phyloP scores from a whole-genome alignment of 1,140 invertebrate genomes.

The Diabrotica undecimpunctata region DNA sequence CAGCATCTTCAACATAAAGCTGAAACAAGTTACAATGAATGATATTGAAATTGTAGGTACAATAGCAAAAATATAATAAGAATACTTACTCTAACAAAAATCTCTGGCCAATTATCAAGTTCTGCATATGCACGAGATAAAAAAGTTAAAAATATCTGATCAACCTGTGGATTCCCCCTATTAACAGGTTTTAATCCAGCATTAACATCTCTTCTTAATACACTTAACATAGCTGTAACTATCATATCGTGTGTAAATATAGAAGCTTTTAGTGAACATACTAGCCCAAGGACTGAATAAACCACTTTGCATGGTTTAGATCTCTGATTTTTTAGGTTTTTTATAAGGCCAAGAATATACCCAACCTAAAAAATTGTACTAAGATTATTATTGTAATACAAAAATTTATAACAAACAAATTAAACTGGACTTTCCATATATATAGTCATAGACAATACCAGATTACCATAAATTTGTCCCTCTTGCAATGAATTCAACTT shows the following conservation, averaged over 20 bases:
- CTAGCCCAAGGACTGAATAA: slow-evolving; percentile 73
- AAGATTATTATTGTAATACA: no score
- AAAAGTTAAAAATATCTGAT: slow-evolving; percentile 82
- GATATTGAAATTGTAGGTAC: neutral
- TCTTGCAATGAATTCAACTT: no score
- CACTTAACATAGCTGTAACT: slow-evolving; percentile 73
- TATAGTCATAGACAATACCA: no score
- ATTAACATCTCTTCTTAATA: slow-evolving; percentile 75
- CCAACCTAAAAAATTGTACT: slow-evolving; percentile 42
- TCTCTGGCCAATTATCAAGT: slow-evolving; percentile 72
- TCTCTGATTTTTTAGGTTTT: slow-evolving; percentile 60
- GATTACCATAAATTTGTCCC: no score
- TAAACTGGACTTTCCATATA: no score
- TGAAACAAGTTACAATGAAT: slow-evolving; percentile 47
- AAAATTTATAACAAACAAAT: no score
- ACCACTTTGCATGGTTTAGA: slow-evolving; percentile 79
- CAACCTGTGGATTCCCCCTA: slow-evolving; percentile 76
- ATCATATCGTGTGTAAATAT: slow-evolving; percentile 78
- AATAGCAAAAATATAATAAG: neutral
- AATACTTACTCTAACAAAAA: slow-evolving; percentile 63
- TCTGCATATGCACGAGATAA: slow-evolving; percentile 78
- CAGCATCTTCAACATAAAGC: slow-evolving; percentile 90
- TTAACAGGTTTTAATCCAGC: slow-evolving; percentile 65
- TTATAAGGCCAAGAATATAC: slow-evolving; percentile 59
- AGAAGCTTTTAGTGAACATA: slow-evolving; percentile 75